Base-by-base conservation (phyloP, 2,797 vertebrate species). In the Anabas testudineus region DNA sequence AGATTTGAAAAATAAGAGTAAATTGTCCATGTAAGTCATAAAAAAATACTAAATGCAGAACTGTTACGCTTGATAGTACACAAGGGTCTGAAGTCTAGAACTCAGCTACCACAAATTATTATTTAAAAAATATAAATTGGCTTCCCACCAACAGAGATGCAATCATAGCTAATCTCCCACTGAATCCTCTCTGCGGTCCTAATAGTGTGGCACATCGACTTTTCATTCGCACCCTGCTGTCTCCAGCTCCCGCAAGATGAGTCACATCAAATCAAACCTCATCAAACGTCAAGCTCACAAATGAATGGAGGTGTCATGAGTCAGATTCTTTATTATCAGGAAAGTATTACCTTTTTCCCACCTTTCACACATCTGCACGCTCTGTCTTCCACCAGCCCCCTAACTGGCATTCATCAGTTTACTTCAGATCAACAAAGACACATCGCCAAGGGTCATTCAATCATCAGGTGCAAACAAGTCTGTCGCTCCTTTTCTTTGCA, bases 221-320 rank as follows among this genome's bases (percentile, higher is more conserved):
- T 82, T 68, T 75, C 67, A 87, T 82, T 74, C 70, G 42, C 77
- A 59, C 59, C 76, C 71, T 24, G 84, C 78, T 60, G 78, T 74
- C 39, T 76, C 21, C 43, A 49, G 81, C 70, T 75, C 60, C 65
- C 54, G 46, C 24, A 10, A 69, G 79, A 90, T 81, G 88, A 91
- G 80, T 91, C 90, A 84, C 64, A 78, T 78, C 78, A 76, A 87
- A 77, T 91, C 79, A 83, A 72, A 76, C 63, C 59, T 74, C 63
- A 69, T 88, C 85, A 80, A 74, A 79, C 71, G 53, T 83, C 81
- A 85, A 82, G 67, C 83, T 76, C 48, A 67, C 72, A 80, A 82
- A 83, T 80, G 78, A 84, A 87, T 81, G 71, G 73, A 87, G 78
- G 82, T 82, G 83, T 82, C 74, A 68, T 28, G 65, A 82, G 71